phyloP scores from a whole-genome alignment of 2,888 invertebrate species.

The Ganaspis brasiliensis region DNA sequence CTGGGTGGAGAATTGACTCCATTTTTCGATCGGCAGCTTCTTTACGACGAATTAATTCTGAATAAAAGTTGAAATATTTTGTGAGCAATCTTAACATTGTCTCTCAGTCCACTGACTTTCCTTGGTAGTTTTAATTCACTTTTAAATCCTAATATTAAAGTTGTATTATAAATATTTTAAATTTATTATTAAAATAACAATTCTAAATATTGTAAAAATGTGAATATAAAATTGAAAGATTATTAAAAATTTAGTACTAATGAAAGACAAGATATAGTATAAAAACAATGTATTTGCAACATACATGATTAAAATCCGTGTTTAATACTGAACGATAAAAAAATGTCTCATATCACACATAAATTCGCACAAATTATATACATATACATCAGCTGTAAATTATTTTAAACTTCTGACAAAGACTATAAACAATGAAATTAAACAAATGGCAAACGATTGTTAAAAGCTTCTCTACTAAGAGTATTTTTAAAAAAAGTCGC shows the following conservation, averaged over 20 bases:
- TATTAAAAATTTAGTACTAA: neutral
- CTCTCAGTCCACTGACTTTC: constrained; percentile 3
- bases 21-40: constrained; percentile 42
- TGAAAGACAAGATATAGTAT: constrained; percentile 7
- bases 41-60: constrained; percentile 69
- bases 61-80: constrained; percentile 78
- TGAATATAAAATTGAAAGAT: too few relatives aligned
- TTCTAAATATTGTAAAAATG: too few relatives aligned
- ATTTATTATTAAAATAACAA: neutral
- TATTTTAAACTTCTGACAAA: constrained; percentile 7
- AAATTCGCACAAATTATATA: constrained; percentile 26
- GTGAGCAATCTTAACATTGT: constrained; percentile 68
- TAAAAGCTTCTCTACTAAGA: neutral
- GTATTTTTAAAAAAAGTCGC: neutral
- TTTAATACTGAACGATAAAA: constrained; percentile 41
- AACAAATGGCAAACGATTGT: constrained; percentile 21
- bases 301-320: constrained; percentile 25
- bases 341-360: constrained; percentile 33
- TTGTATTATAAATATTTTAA: too few relatives aligned
- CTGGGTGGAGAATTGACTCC: constrained; percentile 28
- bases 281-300: constrained; percentile 40
- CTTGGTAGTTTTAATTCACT: too few relatives aligned
- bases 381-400: constrained; percentile 25
- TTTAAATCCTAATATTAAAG: neutral
- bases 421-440: constrained; percentile 30